Evolutionary conservation across 2,797 vertebrate species (phyloP), one percentile per base, ranked within the genome.

Genomic region (Urocyon cinereoargenteus): DNA sequence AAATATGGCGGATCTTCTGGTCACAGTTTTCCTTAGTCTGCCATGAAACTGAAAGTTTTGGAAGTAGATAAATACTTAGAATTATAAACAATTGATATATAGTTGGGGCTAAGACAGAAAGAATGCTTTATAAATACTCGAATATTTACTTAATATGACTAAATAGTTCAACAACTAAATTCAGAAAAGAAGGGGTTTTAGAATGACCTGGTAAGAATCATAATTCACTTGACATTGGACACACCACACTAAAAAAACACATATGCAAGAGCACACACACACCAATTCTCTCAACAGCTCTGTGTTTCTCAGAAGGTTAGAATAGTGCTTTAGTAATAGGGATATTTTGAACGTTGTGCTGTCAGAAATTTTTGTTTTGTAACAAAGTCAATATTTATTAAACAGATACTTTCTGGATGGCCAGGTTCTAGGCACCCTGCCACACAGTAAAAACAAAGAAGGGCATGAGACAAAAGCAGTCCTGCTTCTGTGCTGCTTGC

Each of bases 31-130:
- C 61, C 94, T 93, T 98, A 97, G 51, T 82, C 70, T 97, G 94
- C 97, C 0, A 4, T 77, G 87, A 97, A 98, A 97, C 36, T 97
- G 88, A 96, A 98, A 66, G 28, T 96, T 96, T 66, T 96, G 95
- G 7, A 96, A 97, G 94, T 14, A 16, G 82, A 94, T 83, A 94
- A 96, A 93, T 95, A 89, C 9, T 95, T 97, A 90, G 22, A 77
- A 86, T 84, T 97, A 45, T 89, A 96, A 96, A 98, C 95, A 84
- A 94, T 97, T 94, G 96, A 94, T 97, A 53, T 68, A 77, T 6
- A 93, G 28, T 81, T 75, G 75, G 85, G 73, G 34, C 18, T 40
- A 75, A 98, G 66, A 79, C 18, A 28, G 57, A 59, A 51, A 10
- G 1, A 96, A 97, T 91, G 89, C 91, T 51, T n/a, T 78, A 53